Evolutionary conservation across 1,140 invertebrate species (phyloP).

Genomic region (Zaprionus ghesquierei): DNA sequence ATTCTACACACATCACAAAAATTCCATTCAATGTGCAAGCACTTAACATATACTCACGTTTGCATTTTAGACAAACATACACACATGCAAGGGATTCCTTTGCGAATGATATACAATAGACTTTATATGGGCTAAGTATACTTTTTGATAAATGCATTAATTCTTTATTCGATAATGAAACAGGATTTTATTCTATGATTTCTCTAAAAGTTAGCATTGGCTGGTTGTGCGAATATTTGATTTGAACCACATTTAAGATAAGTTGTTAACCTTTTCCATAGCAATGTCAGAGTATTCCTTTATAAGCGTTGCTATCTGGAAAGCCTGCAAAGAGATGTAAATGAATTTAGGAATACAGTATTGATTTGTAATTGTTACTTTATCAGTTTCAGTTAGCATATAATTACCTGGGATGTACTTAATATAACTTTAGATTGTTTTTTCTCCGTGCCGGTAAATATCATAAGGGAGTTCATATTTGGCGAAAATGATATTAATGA

Average conservation of each 20-base stretch:
- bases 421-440: slow-evolving; percentile 96
- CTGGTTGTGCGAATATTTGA: not conserved
- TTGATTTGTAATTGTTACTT: not conserved
- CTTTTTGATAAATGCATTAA: not conserved
- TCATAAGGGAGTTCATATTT: slow-evolving; percentile 94
- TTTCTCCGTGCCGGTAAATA: slow-evolving; percentile 92
- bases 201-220: not conserved
- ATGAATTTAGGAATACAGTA: not conserved
- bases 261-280: slow-evolving; percentile 15
- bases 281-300: slow-evolving; percentile 94
- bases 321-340: slow-evolving; percentile 86
- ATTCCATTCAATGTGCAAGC: not conserved
- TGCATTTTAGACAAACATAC: too few relatives aligned
- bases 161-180: slow-evolving; percentile 1
- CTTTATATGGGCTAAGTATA: not conserved
- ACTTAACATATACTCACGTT: not conserved
- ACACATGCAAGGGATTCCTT: too few relatives aligned
- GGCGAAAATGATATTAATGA: slow-evolving; percentile 94
- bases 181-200: not conserved
- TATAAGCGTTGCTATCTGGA: slow-evolving; percentile 96
- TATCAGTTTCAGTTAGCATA: not conserved
- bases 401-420: slow-evolving; percentile 90
- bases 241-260: not conserved
- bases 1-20: not conserved
- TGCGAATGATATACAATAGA: not conserved